These are phyloP conservation scores for Cyphomyrmex costatus DNA, from an alignment of 1,140 invertebrate species.

Conservation along the genomic window DNA sequence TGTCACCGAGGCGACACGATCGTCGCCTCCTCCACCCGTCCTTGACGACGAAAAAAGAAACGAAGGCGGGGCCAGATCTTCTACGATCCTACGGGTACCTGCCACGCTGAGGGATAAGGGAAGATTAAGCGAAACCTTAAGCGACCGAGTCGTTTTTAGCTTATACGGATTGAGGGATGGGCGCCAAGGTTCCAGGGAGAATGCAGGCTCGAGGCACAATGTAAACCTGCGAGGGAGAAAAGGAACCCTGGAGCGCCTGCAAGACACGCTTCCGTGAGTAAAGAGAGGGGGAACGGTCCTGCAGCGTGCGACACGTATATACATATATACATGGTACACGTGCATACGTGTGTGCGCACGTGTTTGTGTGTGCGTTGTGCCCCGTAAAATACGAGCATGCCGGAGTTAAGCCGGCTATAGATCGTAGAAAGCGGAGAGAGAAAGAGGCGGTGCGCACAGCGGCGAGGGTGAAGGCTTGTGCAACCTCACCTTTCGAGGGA, in stretches of 20 bases:
- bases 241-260: constrained; percentile 30
- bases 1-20: constrained; percentile 56
- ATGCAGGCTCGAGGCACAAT: constrained; percentile 16
- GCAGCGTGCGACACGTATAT: constrained; percentile 50
- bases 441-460: constrained; percentile 61
- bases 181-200: constrained; percentile 56
- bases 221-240: constrained; percentile 32
- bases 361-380: background rate
- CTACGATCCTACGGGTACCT: constrained; percentile 69
- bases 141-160: constrained; percentile 75
- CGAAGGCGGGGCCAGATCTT: constrained; percentile 60
- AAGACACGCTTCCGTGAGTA: constrained; percentile 38
- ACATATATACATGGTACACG: background rate
- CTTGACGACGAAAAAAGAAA: constrained; percentile 48
- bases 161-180: constrained; percentile 61
- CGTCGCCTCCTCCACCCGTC: constrained; percentile 34
- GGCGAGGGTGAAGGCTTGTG: constrained; percentile 32
- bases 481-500: constrained; percentile 68
- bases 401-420: constrained; percentile 79
- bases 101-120: constrained; percentile 72
- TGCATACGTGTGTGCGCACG: too few species aligned
- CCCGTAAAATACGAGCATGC: constrained; percentile 79
- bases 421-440: constrained; percentile 75
- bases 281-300: background rate
- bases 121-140: constrained; percentile 79